Base-by-base conservation (phyloP, 2,113 vertebrate species). In the Coptodon bakossiorum region DNA sequence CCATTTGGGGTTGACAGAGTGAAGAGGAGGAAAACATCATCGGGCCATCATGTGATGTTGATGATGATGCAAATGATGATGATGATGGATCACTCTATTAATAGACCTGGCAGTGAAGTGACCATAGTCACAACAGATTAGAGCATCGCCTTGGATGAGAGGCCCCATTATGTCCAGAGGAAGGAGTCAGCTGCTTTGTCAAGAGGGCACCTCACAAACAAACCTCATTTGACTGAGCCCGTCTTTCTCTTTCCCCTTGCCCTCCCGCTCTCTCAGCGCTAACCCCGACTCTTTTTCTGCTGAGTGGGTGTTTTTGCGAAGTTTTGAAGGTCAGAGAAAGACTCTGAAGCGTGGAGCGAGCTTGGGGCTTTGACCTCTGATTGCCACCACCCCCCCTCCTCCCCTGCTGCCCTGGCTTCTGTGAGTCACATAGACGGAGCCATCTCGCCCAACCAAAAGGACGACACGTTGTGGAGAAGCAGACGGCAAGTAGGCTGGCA, bases 1-100 rank as follows among this genome's bases (percentile, higher is more conserved):
- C 36, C 4, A 11, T 88, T 76, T 90, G 73, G 81, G 50, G 54
- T 81, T 56, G 17, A 82, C 52, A 38, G 71, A 81, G 54, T 3
- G 12, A 68, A 93, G 66, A 13, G 10, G 76, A 82, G 81, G 71
- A 90, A 90, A 95, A 94, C 86, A 92, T 38, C 91, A 89, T 56
- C 87, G 40, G 71, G 86, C 57, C 88, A 71, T 93, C 94, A 94
- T 91, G 93, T 95, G 95, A 92, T 91, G 92, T 91, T 95, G 94
- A 95, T 86, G 94, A 91, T 83, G 83, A 89, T 85, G 93, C 8
- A 73, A 73, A 82, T 88, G 93, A 93, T 88, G 83, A 93, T 88
- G 84, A 91, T 95, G 95, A 96, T 94, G 85, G 94, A 96, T 91
- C 63, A 43, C 86, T 92, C 91, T 96, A 96, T 96, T 95, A 95